Evolutionary conservation across 1,140 invertebrate genomes (phyloP).

Genomic region (Acromyrmex charruanus): DNA sequence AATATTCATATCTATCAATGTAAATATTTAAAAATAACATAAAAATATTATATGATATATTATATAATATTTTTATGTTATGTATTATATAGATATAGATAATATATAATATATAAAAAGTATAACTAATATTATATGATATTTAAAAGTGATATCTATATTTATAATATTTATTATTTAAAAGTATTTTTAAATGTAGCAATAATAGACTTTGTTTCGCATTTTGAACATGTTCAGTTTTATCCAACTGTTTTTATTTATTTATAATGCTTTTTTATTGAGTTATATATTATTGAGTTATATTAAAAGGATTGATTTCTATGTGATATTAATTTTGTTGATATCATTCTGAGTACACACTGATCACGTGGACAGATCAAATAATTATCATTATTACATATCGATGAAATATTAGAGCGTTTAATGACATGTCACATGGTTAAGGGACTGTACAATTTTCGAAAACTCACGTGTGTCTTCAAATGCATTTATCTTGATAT

Average conservation of each 20-base stretch:
- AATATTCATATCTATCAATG: slow-evolving; percentile 21
- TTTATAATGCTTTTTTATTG: slow-evolving; percentile 34
- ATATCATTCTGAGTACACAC: not conserved
- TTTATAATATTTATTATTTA: slow-evolving; percentile 56
- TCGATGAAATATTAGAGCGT: slow-evolving; percentile 37
- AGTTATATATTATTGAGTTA: slow-evolving; percentile 19
- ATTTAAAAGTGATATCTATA: slow-evolving; percentile 37
- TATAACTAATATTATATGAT: not conserved
- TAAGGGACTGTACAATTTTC: slow-evolving; percentile 54
- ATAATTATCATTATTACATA: slow-evolving; percentile 46
- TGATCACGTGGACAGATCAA: slow-evolving; percentile 7
- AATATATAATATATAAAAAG: slow-evolving; percentile 2
- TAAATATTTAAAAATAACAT: slow-evolving; percentile 44
- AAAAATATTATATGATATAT: slow-evolving; percentile 22
- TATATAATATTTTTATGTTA: slow-evolving; percentile 20
- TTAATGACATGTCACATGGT: slow-evolving; percentile 45
- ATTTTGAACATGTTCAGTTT: slow-evolving; percentile 22
- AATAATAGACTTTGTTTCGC: not conserved
- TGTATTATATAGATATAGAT: slow-evolving; percentile 13
- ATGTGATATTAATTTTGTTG: not conserved
- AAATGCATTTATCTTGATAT: slow-evolving; percentile 77
- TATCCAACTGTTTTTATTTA: slow-evolving; percentile 17
- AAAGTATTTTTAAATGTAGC: slow-evolving; percentile 16
- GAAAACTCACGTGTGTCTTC: slow-evolving; percentile 47
- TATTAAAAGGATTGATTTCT: not conserved